Base-by-base conservation (phyloP, 2,888 invertebrate genomes). In the Drosophila testacea region DNA sequence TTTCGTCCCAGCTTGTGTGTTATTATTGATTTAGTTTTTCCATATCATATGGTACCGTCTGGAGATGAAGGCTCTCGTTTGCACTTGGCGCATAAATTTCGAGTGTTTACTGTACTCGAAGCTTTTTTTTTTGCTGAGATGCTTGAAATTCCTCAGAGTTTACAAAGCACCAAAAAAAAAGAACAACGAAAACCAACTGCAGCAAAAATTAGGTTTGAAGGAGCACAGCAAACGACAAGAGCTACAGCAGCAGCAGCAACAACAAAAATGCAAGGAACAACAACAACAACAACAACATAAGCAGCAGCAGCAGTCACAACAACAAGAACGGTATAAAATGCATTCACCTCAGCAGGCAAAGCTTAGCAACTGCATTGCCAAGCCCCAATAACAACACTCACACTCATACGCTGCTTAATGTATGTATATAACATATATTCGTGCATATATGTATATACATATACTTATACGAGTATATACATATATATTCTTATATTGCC, bases 311-410 rank as follows among this genome's bases (percentile, higher is more conserved):
- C 63, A 62, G 0, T 50, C 46, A 11, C 67, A 68, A 32, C 69
- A 61, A 56, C 55, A 55, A n/a, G 42, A 57, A 51, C 57, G 51
- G 63, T 78, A 73, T 73, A 80, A 81, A 83, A 83, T 83, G 83
- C 83, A 83, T 83, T 85, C 78, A 69, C 77, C 79, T 75, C 72
- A 72, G 72, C 69, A 73, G 67, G 72, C 67, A 77, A 77, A 77
- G 73, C 77, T 81, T 72, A 75, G 78, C 75, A 85, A 84, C 84
- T 86, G 86, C 84, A 85, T 84, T 86, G 82, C 84, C 81, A 79
- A 81, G 68, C 84, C 80, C 68, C 72, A 86, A 79, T 70, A 73
- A 69, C 69, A 76, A 66, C 73, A 75, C 55, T 62, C 62, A 69
- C 46, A 60, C 39, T 65, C 42, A 57, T 47, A 62, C n/a, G 30